These are phyloP conservation scores for Drosophila suboccidentalis DNA, from an alignment of 2,888 invertebrate species.

Conservation along the genomic window DNA sequence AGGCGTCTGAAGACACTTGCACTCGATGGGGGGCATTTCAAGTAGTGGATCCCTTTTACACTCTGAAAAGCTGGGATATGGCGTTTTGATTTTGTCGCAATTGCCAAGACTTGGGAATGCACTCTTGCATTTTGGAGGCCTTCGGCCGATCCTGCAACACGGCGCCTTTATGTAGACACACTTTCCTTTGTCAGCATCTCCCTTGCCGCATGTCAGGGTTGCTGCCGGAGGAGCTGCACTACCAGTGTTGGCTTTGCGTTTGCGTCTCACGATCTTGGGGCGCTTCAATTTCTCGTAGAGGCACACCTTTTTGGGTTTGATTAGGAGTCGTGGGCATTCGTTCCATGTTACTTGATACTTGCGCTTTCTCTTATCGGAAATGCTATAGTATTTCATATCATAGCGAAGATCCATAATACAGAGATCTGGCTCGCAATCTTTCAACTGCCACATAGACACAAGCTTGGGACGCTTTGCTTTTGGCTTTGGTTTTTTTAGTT, in stretches of 20 bases:
- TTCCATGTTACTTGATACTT: conserved; percentile 74
- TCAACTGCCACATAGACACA: conserved; percentile 48
- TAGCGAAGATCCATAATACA: conserved; percentile 53
- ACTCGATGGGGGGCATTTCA: conserved; percentile 42
- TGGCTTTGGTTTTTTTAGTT: not conserved
- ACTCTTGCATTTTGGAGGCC: conserved; percentile 52
- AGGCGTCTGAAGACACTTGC: conserved; percentile 32
- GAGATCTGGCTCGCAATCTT: conserved; percentile 14
- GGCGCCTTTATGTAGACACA: conserved; percentile 35
- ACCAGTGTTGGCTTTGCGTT: not conserved
- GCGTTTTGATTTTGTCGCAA: conserved; percentile 52
- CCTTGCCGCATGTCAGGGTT: not conserved
- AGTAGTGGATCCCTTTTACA: conserved; percentile 41
- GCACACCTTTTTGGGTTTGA: conserved; percentile 57
- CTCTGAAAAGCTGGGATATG: conserved; percentile 71
- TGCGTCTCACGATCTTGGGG: conserved; percentile 41
- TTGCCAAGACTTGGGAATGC: conserved; percentile 5
- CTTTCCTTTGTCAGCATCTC: not conserved
- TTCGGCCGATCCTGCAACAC: conserved; percentile 54
- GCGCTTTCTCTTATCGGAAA: conserved; percentile 57
- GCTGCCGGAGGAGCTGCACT: not conserved
- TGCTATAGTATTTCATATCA: conserved; percentile 63
- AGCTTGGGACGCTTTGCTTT: not conserved
- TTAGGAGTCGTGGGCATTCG: conserved; percentile 55
- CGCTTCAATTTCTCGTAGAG: conserved; percentile 28